phyloP scores from a whole-genome alignment of 2,797 vertebrate genomes.

The Enteromius afrohamiltoni region DNA sequence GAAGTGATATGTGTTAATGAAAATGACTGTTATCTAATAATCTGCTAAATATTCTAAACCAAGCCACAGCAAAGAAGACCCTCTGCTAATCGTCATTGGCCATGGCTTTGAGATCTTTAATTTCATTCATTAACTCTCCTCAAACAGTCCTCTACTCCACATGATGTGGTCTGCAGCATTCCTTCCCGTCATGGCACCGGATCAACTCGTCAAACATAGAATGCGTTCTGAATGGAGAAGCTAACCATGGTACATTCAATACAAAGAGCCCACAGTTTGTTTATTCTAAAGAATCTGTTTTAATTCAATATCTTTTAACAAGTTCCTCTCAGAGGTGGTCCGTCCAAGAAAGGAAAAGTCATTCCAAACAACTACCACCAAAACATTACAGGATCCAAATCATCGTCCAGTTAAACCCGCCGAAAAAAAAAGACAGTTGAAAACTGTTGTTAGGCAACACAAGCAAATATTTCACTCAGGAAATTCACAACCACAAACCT shows the following conservation, averaged over 20 bases:
- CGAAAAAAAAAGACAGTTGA: constrained; percentile 11
- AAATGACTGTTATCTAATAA: neutral
- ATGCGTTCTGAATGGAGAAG: constrained; percentile 27
- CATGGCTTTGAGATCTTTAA: constrained; percentile 18
- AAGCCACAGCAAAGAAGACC: constrained; percentile 45
- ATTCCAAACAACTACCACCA: constrained; percentile 46
- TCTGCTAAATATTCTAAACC: neutral
- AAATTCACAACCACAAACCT: constrained; percentile 8
- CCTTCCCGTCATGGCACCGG: constrained; percentile 9
- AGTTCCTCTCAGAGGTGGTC: constrained; percentile 50
- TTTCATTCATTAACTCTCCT: constrained; percentile 36
- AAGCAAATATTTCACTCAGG: constrained; percentile 41
- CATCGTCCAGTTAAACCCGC: constrained; percentile 22
- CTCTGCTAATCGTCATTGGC: constrained; percentile 3
- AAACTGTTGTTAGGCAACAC: constrained; percentile 43
- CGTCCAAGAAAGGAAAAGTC: constrained; percentile 26
- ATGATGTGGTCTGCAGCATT: constrained; percentile 21
- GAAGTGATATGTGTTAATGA: neutral
- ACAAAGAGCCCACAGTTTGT: constrained; percentile 48
- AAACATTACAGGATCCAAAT: constrained; percentile 46
- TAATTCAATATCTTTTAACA: constrained; percentile 50
- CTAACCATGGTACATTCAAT: constrained; percentile 43
- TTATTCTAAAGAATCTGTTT: constrained; percentile 48
- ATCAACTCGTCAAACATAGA: constrained; percentile 43
- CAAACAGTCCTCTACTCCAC: constrained; percentile 8